Percentiles rank a stretch among this genome's conserved stretches.
Evolutionary conservation across 2,113 vertebrate genomes (phyloP).

Genomic region (Marcusenius ussheri): DNA sequence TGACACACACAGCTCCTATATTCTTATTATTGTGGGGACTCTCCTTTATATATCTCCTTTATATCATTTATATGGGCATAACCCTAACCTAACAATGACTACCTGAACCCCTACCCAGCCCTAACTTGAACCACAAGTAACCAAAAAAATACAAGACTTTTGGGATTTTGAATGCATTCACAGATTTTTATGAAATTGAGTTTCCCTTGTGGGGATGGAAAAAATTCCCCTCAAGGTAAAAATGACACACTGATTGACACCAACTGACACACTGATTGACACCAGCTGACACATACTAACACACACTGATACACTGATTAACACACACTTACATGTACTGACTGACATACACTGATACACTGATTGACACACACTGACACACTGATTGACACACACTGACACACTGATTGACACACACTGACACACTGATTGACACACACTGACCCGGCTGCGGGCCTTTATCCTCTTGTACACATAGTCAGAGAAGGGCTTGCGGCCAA

Average conservation of each 20-base stretch:
- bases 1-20: neutral
- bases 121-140: neutral
- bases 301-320: neutral
- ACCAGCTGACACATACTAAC: neutral
- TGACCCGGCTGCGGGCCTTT: constrained; percentile 94
- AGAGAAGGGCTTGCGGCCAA: constrained; percentile 87
- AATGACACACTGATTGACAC: neutral
- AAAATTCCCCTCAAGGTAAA: neutral
- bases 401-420: neutral
- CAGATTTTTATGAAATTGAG: neutral
- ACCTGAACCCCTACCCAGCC: neutral
- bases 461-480: constrained; percentile 98
- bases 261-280: neutral
- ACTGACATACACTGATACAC: neutral
- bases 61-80: neutral
- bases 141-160: neutral
- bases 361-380: constrained; percentile 7
- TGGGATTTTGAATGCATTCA: neutral
- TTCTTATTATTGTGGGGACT: neutral
- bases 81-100: neutral
- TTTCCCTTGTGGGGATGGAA: neutral
- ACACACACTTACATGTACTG: too few relatives aligned
- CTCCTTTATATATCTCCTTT: neutral
- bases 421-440: constrained; percentile 9
- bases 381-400: neutral